Conservation (phyloP, 2,888 invertebrate species). For the Drosophila robusta region DNA sequence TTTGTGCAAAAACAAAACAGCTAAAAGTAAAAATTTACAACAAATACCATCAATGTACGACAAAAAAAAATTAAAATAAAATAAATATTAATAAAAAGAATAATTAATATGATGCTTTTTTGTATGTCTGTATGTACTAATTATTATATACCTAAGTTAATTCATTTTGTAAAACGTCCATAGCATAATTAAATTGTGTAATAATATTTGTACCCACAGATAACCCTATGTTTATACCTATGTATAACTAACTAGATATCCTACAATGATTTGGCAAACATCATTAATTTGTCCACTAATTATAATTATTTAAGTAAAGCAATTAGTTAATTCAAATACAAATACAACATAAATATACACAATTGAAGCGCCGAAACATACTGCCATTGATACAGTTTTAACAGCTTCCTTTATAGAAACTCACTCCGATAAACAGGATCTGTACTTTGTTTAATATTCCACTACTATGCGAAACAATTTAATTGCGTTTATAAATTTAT, state of each 20-base stretch:
- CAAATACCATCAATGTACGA: slow-evolving; percentile 8
- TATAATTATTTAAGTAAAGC: slow-evolving; percentile 63
- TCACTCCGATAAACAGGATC: not conserved
- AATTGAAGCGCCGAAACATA: slow-evolving; percentile 9
- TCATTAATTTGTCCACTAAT: slow-evolving; percentile 53
- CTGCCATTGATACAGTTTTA: slow-evolving; percentile 34
- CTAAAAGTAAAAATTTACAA: slow-evolving; percentile 6
- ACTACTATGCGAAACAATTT: not conserved
- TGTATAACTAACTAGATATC: slow-evolving; percentile 17
- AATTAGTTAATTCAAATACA: slow-evolving; percentile 65
- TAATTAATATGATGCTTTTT: slow-evolving; percentile 33
- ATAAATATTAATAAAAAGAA: not conserved
- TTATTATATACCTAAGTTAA: slow-evolving; percentile 51
- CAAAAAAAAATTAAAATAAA: not conserved
- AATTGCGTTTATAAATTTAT: not conserved
- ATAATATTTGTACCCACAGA: slow-evolving; percentile 42
- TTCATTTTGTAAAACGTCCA: slow-evolving; percentile 69
- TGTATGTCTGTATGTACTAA: slow-evolving; percentile 27
- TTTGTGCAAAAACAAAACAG: slow-evolving; percentile 3
- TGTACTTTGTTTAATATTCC: not conserved
- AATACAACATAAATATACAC: slow-evolving; percentile 3
- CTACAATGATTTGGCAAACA: slow-evolving; percentile 22
- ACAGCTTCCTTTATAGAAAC: slow-evolving; percentile 5
- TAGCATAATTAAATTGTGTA: slow-evolving; percentile 66
- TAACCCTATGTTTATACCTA: slow-evolving; percentile 23